Conservation (phyloP, 2,797 vertebrate genomes). For the Bovichtus variegatus region DNA sequence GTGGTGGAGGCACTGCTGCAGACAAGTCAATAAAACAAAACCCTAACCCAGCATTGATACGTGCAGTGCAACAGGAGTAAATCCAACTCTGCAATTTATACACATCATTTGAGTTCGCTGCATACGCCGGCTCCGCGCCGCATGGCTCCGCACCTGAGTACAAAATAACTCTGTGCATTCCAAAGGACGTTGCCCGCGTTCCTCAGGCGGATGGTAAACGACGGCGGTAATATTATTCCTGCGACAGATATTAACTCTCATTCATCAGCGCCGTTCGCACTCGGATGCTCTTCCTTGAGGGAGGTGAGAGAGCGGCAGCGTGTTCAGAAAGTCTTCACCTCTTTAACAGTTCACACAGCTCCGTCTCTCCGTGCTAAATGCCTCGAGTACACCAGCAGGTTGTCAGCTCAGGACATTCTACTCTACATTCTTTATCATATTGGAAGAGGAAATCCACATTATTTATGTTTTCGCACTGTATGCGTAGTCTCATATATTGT, state of each 20-base stretch:
- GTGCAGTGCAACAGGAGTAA: not conserved
- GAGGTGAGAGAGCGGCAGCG: not conserved
- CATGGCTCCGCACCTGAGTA: not conserved
- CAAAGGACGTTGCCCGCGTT: not conserved
- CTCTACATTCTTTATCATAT: not conserved
- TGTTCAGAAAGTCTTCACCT: conserved; percentile 5
- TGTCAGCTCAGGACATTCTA: not conserved
- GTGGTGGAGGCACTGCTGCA: not conserved
- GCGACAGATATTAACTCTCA: conserved; percentile 22
- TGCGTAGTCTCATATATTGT: not conserved
- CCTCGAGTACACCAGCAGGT: not conserved
- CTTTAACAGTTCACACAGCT: conserved; percentile 9
- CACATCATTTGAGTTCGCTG: not conserved
- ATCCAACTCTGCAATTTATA: not conserved
- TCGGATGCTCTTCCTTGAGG: conserved; percentile 10
- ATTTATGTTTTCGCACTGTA: not conserved
- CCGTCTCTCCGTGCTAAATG: not conserved
- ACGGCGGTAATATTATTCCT: conserved; percentile 17
- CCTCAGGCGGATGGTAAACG: not conserved
- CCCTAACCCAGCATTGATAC: not conserved
- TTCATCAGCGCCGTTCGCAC: conserved; percentile 20
- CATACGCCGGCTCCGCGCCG: not conserved
- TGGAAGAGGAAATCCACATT: not conserved
- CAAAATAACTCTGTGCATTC: not conserved
- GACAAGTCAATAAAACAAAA: not conserved